Percentiles rank a stretch among this genome's conserved stretches.
phyloP scores from a whole-genome alignment of 2,113 vertebrate species.

The Phalacrocorax aristotelis region DNA sequence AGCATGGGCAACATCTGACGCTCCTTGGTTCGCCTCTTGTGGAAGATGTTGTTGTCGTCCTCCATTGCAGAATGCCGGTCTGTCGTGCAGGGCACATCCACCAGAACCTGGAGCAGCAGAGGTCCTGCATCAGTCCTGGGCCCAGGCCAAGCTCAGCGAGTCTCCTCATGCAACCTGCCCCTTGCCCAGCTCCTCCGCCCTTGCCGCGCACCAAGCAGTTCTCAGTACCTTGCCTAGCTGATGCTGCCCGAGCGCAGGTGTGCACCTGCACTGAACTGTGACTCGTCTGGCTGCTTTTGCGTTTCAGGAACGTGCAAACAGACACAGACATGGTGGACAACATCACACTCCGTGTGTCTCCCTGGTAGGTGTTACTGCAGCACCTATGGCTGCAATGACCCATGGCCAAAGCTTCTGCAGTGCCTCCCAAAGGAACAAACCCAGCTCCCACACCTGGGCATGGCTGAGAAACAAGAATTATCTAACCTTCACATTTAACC shows the following conservation, averaged over 20 bases:
- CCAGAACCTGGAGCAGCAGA: conserved; percentile 84
- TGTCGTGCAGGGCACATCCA: conserved; percentile 94
- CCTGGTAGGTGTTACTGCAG: neutral
- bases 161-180: neutral
- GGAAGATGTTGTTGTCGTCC: conserved; percentile 93
- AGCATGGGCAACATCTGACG: conserved; percentile 86
- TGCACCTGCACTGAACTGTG: neutral
- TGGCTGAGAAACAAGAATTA: neutral
- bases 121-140: neutral
- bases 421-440: accelerated
- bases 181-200: neutral
- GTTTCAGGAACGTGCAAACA: neutral
- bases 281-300: neutral
- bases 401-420: neutral
- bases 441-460: neutral
- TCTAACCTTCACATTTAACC: neutral
- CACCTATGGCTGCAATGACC: accelerated
- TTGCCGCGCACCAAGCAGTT: neutral
- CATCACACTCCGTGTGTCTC: neutral
- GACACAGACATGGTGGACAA: neutral
- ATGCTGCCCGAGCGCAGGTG: accelerated
- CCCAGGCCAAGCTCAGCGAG: neutral
- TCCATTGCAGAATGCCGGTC: conserved; percentile 90
- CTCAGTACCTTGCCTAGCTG: neutral
- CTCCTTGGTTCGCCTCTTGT: conserved; percentile 79